These are phyloP conservation scores for Microtus pennsylvanicus DNA, from an alignment of 2,113 vertebrate species.

Conservation along the genomic window DNA sequence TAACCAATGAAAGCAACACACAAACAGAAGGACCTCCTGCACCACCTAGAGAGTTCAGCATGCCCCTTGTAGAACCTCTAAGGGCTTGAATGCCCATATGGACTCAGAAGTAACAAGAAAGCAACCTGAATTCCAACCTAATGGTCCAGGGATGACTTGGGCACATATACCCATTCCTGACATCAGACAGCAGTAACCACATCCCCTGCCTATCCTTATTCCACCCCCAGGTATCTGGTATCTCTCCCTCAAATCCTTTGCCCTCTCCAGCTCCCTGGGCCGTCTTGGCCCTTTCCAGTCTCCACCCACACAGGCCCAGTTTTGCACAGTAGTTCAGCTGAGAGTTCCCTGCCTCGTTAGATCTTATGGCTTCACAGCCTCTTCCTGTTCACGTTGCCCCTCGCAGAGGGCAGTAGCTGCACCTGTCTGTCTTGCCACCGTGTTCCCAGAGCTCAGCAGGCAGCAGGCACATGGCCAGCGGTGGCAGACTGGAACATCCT, in stretches of 20 bases:
- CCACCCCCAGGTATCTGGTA: not conserved
- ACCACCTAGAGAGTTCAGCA: not conserved
- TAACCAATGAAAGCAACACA: no score
- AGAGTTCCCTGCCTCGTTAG: not conserved
- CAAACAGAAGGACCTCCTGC: no score
- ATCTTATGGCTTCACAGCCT: not conserved
- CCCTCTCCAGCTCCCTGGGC: not conserved
- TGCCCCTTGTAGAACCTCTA: not conserved
- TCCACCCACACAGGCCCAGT: not conserved
- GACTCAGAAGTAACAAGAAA: not conserved
- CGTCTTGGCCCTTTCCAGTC: no score
- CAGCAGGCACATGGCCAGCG: not conserved
- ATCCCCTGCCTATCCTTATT: not conserved
- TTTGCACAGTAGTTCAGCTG: not conserved
- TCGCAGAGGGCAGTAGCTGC: not conserved
- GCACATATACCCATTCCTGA: not conserved
- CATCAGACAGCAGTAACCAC: not conserved
- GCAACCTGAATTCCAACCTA: not conserved
- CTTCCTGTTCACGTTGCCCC: fast-evolving
- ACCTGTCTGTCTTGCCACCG: not conserved
- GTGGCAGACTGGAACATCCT: not conserved
- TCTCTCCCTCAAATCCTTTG: not conserved
- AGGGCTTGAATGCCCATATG: not conserved
- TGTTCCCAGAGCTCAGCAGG: not conserved
- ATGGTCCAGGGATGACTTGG: not conserved